Evolutionary conservation across 2,888 invertebrate species (phyloP).

Genomic region (Drosophila suboccidentalis): DNA sequence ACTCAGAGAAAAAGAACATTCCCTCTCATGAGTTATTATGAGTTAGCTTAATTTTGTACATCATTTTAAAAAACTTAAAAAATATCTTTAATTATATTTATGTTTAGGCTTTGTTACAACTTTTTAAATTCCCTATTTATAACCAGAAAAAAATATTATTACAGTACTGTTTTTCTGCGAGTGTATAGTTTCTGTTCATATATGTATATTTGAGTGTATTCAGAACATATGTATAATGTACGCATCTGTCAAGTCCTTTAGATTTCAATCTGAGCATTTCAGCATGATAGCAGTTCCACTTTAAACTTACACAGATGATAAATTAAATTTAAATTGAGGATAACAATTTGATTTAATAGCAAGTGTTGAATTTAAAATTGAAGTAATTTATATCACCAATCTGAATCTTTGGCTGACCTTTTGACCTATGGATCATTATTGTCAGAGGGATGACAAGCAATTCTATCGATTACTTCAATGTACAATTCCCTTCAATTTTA

Average conservation of each 20-base stretch:
- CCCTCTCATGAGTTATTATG: not conserved
- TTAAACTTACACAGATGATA: not conserved
- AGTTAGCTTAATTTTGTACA: not conserved
- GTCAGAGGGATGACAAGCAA: too few relatives aligned
- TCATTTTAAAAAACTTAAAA: not conserved
- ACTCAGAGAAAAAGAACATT: not conserved
- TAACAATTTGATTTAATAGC: not conserved
- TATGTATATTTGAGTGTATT: not conserved
- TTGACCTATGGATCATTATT: not conserved
- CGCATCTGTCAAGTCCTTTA: slow-evolving; percentile 2
- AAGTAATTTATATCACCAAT: not conserved
- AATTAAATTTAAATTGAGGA: slow-evolving; percentile 4
- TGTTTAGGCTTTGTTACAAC: not conserved
- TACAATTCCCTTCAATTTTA: too few relatives aligned
- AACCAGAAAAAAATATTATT: not conserved
- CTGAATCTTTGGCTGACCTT: not conserved
- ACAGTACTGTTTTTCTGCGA: not conserved
- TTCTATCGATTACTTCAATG: not conserved
- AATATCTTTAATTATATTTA: not conserved
- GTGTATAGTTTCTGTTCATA: not conserved
- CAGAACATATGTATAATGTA: slow-evolving; percentile 1
- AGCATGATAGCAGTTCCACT: not conserved
- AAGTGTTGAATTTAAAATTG: not conserved
- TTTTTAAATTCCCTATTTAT: not conserved
- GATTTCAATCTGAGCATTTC: not conserved